Base-by-base conservation (phyloP, 35 echinoderm and acorn worm genomes). In the Anneissia japonica region DNA sequence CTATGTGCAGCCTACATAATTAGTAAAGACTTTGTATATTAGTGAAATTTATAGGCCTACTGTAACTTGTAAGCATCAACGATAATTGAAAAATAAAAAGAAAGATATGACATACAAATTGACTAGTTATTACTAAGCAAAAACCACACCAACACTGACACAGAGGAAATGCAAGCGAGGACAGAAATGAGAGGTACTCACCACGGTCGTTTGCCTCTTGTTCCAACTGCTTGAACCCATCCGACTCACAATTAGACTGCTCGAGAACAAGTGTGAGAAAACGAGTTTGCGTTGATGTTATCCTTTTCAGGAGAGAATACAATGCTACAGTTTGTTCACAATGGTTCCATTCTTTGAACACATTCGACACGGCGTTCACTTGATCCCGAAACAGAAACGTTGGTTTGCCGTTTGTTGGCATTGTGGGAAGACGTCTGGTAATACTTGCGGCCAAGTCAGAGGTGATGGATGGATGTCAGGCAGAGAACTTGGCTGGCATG, bases 331-430 rank as follows among this genome's bases (percentile, higher is more conserved):
- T 99, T 81, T 99, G 96, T 73, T 99, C 96, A 26, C 96, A 99
- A 26, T 99, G 92, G 39, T 90, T 94, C 96, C 96, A 99, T 28
- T 99, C 96, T 78, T 94, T 99, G 87, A 99, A 99, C 85, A 92
- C 91, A 39, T 83, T 81, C 34, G 89, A 89, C 12, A 99, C 86
- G 31, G 82, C 79, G 40, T 88, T 91, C 0, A 99, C 92, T 77
- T 99, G 96, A 77, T 99, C 96, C 13, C 96, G 77, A 75, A 99
- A 99, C 19, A 81, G 64, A 84, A 91, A 88, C 46, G 92, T 88
- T 17, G 87, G 93, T 79, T 99, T 99, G 89, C 94, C 94, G 36
- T 73, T 86, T 80, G 55, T 81, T 4, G 31, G 81, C 55, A 37
- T 39, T 10, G 3, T 31, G 32, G 19, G 28, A 37, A 34, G 36